phyloP scores from a whole-genome alignment of 2,888 invertebrate species.

The Cheilosia grossa region DNA sequence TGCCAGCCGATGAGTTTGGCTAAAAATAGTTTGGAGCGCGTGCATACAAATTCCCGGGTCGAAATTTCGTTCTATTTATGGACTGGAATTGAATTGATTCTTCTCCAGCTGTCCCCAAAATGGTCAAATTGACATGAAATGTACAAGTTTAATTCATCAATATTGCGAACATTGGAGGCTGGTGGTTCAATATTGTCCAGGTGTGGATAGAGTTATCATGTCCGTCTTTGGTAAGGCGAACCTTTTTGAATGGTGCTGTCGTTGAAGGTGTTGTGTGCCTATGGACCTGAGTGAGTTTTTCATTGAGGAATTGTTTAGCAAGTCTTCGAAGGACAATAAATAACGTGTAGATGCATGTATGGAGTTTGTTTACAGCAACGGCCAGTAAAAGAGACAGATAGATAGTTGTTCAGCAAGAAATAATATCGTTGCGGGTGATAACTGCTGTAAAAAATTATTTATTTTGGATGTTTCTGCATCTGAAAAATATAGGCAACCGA shows the following conservation, averaged over 20 bases:
- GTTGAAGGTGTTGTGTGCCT: slow-evolving; percentile 27
- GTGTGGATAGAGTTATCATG: slow-evolving; percentile 56
- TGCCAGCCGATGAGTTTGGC: slow-evolving; percentile 6
- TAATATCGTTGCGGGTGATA: too few species aligned
- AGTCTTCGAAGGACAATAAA: too few species aligned
- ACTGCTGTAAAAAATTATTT: too few species aligned
- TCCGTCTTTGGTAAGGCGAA: background rate
- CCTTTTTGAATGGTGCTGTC: slow-evolving; percentile 9
- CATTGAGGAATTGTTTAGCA: slow-evolving; percentile 17
- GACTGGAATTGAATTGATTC: slow-evolving; percentile 27
- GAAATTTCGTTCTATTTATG: slow-evolving; percentile 49
- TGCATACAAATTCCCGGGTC: slow-evolving; percentile 31
- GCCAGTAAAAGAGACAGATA: too few species aligned
- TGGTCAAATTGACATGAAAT: slow-evolving; percentile 55
- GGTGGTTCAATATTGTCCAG: background rate
- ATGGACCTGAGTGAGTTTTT: background rate
- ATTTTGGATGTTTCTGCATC: too few species aligned
- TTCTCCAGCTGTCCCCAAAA: slow-evolving; percentile 23
- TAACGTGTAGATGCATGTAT: too few species aligned
- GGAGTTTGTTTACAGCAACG: too few species aligned
- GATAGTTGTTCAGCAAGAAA: too few species aligned
- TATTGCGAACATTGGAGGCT: slow-evolving; percentile 5
- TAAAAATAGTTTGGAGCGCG: slow-evolving; percentile 44
- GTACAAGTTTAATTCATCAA: slow-evolving; percentile 55
- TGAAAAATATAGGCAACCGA: too few species aligned